Base-by-base conservation (phyloP, 2,113 vertebrate species). In the Dryoscopus gambensis region DNA sequence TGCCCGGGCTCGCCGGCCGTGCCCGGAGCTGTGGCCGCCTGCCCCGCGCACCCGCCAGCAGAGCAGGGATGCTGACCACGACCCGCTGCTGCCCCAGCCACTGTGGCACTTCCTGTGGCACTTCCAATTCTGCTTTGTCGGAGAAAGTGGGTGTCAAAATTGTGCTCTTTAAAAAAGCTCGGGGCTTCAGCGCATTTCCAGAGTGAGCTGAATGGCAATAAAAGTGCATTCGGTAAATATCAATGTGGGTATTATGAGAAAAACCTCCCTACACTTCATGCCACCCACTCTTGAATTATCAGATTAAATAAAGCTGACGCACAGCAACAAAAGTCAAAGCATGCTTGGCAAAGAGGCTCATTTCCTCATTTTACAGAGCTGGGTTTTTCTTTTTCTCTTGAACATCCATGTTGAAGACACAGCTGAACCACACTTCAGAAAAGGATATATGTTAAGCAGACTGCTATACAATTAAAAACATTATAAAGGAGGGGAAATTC, bases 111-210 rank as follows among this genome's bases (percentile, higher is more conserved):
- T 39, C 33, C 84, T 35, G 53, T 4, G 3, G n/a, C n/a, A 63
- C 44, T 59, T 88, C 64, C 76, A 6, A 42, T 91, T 82, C 76
- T 64, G 68, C 90, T 88, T 31, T 6, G 52, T 5, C 21, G 49
- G 75, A 82, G 40, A 90, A 86, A 46, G 59, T 3, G 20, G 69
- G 82, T 49, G 76, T 87, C 50, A 62, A 88, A 90, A 91, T 31
- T n/a, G 93, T 88, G 94, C 89, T 94, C 93, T 90, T 31, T 62
- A 57, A 75, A 87, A 87, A 91, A 65, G 89, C 79, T 30, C 21
- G 80, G 93, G 74, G 94, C 68, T 91, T 46, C 94, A 92, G 95
- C 31, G 13, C 89, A 81, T 94, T 95, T 96, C 89, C 96, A 84
- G 85, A 93, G 87, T 33, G 89, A 95, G 94, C 93, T 87, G 94